Evolutionary conservation across 2,113 vertebrate species (phyloP).

Genomic region (Eudyptes chrysolophus): DNA sequence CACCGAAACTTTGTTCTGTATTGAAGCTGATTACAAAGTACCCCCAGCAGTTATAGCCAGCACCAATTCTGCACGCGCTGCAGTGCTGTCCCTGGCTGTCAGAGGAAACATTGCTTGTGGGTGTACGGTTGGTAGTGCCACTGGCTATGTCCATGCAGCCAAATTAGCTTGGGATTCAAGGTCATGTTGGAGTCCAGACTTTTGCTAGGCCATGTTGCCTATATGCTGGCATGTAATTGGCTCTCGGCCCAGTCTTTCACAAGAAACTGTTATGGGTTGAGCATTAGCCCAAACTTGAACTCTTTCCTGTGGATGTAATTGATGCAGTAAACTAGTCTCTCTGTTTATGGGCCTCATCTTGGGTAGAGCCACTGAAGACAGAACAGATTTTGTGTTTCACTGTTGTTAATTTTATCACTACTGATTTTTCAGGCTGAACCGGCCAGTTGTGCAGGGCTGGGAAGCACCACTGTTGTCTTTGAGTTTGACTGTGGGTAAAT

Average conservation of each 20-base stretch:
- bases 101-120: not conserved
- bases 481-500: not conserved
- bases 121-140: not conserved
- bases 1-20: not conserved
- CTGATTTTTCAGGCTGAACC: not conserved
- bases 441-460: not conserved
- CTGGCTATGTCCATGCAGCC: not conserved
- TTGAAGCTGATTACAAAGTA: not conserved
- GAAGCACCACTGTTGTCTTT: not conserved
- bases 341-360: not conserved
- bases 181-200: not conserved
- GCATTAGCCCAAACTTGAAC: not conserved
- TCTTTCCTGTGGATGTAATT: not conserved
- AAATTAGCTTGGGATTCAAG: not conserved
- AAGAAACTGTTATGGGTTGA: not conserved
- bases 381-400: not conserved
- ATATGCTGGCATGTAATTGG: not conserved
- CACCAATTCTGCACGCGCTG: accelerated
- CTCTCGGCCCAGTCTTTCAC: not conserved
- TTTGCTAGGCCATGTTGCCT: not conserved
- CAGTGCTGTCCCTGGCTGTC: not conserved
- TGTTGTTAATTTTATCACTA: not conserved
- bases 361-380: not conserved
- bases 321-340: not conserved
- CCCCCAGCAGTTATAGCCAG: not conserved